phyloP scores from a whole-genome alignment of 2,888 invertebrate species.

The Ceriagrion tenellum region DNA sequence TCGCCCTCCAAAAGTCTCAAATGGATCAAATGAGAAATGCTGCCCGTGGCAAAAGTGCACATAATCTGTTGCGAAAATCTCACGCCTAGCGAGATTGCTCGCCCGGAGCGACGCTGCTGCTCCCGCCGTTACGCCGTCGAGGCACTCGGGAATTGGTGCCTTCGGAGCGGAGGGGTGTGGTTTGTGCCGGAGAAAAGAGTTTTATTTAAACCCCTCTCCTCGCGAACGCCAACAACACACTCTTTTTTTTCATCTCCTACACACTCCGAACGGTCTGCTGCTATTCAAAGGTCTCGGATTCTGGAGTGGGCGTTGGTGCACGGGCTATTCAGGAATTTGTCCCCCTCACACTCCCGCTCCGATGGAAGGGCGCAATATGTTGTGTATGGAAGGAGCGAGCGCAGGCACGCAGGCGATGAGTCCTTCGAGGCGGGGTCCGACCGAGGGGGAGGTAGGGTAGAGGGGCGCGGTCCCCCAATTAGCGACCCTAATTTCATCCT shows the following conservation, averaged over 20 bases:
- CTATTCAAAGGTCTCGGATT: slow-evolving; percentile 36
- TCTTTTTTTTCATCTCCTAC: not conserved
- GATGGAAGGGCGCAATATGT: not conserved
- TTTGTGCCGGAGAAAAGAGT: not conserved
- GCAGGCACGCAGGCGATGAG: too few species aligned
- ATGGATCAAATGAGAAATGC: not conserved
- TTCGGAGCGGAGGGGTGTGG: not conserved
- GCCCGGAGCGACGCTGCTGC: not conserved
- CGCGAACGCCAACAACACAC: not conserved
- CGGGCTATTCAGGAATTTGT: slow-evolving; percentile 13
- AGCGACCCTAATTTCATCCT: not conserved
- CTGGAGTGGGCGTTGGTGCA: slow-evolving; percentile 29
- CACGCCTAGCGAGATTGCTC: not conserved
- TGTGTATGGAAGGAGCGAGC: too few species aligned
- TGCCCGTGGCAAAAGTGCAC: not conserved
- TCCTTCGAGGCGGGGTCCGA: too few species aligned
- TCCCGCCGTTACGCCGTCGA: not conserved
- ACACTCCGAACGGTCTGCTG: not conserved
- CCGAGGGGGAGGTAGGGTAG: too few species aligned
- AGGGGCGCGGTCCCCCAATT: not conserved
- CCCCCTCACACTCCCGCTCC: not conserved
- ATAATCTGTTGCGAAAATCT: slow-evolving; percentile 12
- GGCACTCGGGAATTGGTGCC: not conserved
- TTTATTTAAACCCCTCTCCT: not conserved
- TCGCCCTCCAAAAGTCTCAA: not conserved